These are phyloP conservation scores for Chaenocephalus aceratus DNA, from an alignment of 2,113 vertebrate genomes.

Conservation along the genomic window DNA sequence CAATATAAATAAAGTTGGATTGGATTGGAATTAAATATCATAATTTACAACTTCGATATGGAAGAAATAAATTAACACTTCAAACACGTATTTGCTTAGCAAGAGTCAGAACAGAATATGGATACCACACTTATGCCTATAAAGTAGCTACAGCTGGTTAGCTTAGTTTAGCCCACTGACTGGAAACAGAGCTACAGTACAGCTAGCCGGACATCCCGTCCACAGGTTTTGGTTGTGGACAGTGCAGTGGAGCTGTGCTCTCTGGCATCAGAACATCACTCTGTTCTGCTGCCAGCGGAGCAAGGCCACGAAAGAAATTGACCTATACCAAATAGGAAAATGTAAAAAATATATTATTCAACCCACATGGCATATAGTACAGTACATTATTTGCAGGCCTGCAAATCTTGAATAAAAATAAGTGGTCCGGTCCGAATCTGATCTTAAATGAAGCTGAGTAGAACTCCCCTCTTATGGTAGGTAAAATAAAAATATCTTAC, in stretches of 20 bases:
- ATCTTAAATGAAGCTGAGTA: neutral
- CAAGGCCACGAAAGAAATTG: slow-evolving; percentile 39
- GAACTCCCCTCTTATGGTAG: neutral
- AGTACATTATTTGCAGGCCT: slow-evolving; percentile 28
- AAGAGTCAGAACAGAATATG: neutral
- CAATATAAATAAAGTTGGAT: too few species aligned
- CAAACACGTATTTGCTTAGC: neutral
- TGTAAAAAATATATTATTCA: slow-evolving; percentile 42
- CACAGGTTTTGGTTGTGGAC: slow-evolving; percentile 9
- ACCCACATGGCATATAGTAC: slow-evolving; percentile 24
- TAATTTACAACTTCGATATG: neutral
- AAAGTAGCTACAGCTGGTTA: too few species aligned
- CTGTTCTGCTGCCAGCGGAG: slow-evolving; percentile 28
- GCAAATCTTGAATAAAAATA: slow-evolving; percentile 9
- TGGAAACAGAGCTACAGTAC: too few species aligned
- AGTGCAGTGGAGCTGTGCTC: slow-evolving; percentile 6
- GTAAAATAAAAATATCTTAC: neutral
- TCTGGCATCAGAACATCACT: slow-evolving; percentile 25
- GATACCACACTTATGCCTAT: neutral
- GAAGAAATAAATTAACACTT: neutral
- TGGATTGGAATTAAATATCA: too few species aligned
- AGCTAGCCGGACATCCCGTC: too few species aligned
- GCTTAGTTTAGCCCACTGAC: too few species aligned
- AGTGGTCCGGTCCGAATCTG: neutral
- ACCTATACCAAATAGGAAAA: slow-evolving; percentile 39